Evolutionary conservation across 2,113 vertebrate genomes (phyloP), one percentile per base, ranked within the genome.

Genomic region (Phyllostomus hastatus): DNA sequence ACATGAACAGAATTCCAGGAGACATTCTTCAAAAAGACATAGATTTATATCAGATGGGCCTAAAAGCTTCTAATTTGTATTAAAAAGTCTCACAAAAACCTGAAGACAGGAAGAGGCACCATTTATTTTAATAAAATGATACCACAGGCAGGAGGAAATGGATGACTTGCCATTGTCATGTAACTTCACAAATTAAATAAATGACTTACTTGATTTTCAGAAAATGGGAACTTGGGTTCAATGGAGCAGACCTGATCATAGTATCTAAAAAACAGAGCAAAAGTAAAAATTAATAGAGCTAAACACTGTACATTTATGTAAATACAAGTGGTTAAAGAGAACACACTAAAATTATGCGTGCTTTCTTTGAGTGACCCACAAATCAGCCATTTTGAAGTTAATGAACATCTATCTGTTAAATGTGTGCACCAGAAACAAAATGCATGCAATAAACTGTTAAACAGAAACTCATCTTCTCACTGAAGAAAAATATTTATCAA

Each of bases 211-310:
- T 99, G 99, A 97, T 99, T 99, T 98, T 99, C 99, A 97, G 99
- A 99, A 98, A 99, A 99, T 75, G 99, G 99, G 97, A 99, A 99
- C 98, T 99, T 99, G 72, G 99, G 99, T 97, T 99, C 99, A 70
- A 99, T 99, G 57, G 99, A 97, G 98, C 99, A 99, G 70, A 99
- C 99, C 61, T 99, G 99, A 98, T 99, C 99, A 96, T 99, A 99
- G 96, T 99, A 99, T 97, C 99, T 99, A 98, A 4, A 97, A 91
- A 35, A 85, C 61, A 95, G 64, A 82, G 93, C 35, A 57, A 97
- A 95, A 79, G 28, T 48, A 80, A 75, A 90, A 92, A 94, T 85
- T 90, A 96, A 17, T 35, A 83, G 28, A 54, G 31, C n/a, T 70
- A 94, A 91, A 80, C 22, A 79, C 90, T 41, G 95, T 19, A 85